Evolutionary conservation across 2,888 invertebrate genomes (phyloP), one percentile per base, ranked within the genome.

Genomic region (Macaria notata): DNA sequence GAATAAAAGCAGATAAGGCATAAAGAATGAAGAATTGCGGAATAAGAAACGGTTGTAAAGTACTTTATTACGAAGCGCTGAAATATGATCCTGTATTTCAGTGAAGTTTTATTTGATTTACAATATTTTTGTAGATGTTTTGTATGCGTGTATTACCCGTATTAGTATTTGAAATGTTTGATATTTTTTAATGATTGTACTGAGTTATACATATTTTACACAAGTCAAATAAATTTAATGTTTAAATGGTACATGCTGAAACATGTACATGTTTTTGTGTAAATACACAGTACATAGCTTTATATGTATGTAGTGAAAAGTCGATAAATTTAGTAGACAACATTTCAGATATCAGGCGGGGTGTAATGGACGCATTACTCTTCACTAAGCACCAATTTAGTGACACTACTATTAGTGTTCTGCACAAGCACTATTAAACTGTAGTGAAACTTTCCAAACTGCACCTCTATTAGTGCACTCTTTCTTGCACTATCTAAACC

Each of bases 371-470:
- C 75, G 71, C 61, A 62, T 71, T 66, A 69, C 67, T 71, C 64
- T 76, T 70, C 64, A 73, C 68, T 65, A 78, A 73, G 70, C 76
- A 77, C 70, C 64, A 70, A 72, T 71, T 59, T 72, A 78, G 77
- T 73, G 70, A 72, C 75, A 64, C 61, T 58, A 56, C 49, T 78
- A 72, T 73, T 79, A 80, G 75, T 74, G 75, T 70, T 67, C 60
- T 77, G 81, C 84, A 84, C 84, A 78, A 81, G 83, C 83, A 84
- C 82, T 76, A 74, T 63, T 68, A 71, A 68, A 66, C 66, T 71
- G 69, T 70, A 64, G 69, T 74, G 71, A 64, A 66, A 64, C 54
- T 66, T 66, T 63, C 56, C 68, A 64, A 72, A 62, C 70, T 66
- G 77, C 79, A 80, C 78, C 72, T 71, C 76, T 78, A 72, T 77